Percentiles rank a stretch among this genome's conserved stretches.
Evolutionary conservation across 2,797 vertebrate species (phyloP).

Genomic region (Smutsia temminckii): DNA sequence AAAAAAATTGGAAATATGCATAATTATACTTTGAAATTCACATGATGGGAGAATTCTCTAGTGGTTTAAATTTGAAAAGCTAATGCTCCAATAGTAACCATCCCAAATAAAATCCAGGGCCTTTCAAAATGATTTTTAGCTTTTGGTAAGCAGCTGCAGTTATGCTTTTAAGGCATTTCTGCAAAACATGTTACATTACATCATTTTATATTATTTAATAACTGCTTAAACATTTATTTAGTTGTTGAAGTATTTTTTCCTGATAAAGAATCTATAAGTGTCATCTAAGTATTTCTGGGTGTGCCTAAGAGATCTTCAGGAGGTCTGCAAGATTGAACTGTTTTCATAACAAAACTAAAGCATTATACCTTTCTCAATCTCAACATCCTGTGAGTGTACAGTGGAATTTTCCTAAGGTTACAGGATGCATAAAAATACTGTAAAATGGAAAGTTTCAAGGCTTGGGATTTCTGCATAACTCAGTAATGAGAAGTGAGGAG

Average conservation of each 20-base stretch:
- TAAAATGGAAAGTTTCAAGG: background rate
- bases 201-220: slow-evolving; percentile 6
- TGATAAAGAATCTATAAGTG: background rate
- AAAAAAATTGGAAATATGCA: background rate
- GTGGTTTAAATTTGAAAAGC: background rate
- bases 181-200: background rate
- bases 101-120: background rate
- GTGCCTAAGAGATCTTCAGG: background rate
- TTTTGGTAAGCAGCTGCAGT: background rate
- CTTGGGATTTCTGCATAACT: background rate
- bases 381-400: background rate
- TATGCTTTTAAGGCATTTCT: background rate
- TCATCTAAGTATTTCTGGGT: background rate
- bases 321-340: background rate
- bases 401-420: slow-evolving; percentile 3
- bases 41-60: background rate
- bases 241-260: background rate
- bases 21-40: slow-evolving; percentile 37
- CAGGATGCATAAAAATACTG: background rate
- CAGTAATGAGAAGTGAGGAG: background rate
- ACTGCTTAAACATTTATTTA: slow-evolving; percentile 32
- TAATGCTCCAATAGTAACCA: background rate
- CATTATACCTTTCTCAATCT: background rate
- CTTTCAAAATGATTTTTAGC: background rate
- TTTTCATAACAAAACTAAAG: slow-evolving; percentile 40